These are phyloP conservation scores for Azemiops feae DNA, from an alignment of 2,113 vertebrate genomes.

Conservation along the genomic window DNA sequence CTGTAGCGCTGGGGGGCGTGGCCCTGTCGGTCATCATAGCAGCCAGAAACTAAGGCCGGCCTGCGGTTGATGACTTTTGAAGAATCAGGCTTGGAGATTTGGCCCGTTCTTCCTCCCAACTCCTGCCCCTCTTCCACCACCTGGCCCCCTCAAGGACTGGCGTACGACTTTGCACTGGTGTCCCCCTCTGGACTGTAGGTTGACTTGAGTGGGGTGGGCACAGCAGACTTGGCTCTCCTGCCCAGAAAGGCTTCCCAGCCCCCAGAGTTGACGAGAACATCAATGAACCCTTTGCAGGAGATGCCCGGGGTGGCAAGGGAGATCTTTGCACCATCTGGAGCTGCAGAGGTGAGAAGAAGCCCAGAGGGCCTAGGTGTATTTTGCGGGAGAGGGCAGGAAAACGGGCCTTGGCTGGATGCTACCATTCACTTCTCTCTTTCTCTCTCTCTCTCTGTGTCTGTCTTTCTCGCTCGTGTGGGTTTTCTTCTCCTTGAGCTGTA, in stretches of 20 bases:
- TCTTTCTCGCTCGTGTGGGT: not conserved
- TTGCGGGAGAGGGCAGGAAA: not conserved
- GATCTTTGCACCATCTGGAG: not conserved
- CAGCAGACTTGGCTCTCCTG: not conserved
- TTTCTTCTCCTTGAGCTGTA: not conserved
- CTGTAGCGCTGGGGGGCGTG: slow-evolving; percentile 90
- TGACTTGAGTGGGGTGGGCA: not conserved
- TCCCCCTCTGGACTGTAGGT: not conserved
- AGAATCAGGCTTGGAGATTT: not conserved
- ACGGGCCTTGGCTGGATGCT: not conserved
- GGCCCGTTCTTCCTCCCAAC: not conserved
- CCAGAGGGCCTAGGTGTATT: not conserved
- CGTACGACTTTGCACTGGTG: not conserved
- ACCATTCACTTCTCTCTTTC: too few relatives aligned
- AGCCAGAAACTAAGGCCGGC: slow-evolving; percentile 82
- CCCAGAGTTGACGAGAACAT: not conserved
- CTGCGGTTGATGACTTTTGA: not conserved
- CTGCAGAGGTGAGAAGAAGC: not conserved
- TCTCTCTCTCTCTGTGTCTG: not conserved
- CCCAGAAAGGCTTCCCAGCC: not conserved
- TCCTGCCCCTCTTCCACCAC: not conserved
- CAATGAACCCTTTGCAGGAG: not conserved
- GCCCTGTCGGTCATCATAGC: slow-evolving; percentile 95
- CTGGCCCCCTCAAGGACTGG: not conserved
- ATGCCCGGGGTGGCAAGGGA: too few relatives aligned